These are phyloP conservation scores for Cynodonichthys magdalenae DNA, from an alignment of 2,797 vertebrate species.

Conservation along the genomic window DNA sequence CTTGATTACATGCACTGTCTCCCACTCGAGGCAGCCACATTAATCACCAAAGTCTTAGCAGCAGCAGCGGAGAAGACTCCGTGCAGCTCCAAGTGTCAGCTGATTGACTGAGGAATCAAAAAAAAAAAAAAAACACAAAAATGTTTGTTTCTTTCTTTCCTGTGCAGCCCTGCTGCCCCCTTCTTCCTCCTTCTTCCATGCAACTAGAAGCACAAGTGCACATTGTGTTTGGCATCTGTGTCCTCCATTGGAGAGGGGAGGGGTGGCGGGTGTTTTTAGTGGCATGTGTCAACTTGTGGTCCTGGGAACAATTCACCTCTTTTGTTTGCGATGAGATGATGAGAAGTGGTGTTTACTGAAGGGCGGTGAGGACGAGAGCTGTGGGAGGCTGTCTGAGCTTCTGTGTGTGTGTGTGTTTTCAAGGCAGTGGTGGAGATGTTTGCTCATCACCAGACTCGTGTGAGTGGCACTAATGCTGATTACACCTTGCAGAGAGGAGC, in stretches of 20 bases:
- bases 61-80: slow-evolving; percentile 38
- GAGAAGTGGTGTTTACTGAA: slow-evolving; percentile 71
- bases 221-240: slow-evolving; percentile 65
- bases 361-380: slow-evolving; percentile 51
- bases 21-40: slow-evolving; percentile 69
- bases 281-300: slow-evolving; percentile 75
- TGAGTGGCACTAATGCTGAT: slow-evolving; percentile 67
- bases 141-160: slow-evolving; percentile 24
- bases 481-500: slow-evolving; percentile 53
- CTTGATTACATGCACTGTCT: slow-evolving; percentile 80
- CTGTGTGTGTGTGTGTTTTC: slow-evolving; percentile 19
- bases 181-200: slow-evolving; percentile 19
- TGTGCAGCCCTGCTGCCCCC: slow-evolving; percentile 12
- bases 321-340: slow-evolving; percentile 73
- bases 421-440: slow-evolving; percentile 47
- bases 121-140: slow-evolving; percentile 19
- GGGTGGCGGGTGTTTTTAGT: slow-evolving; percentile 56
- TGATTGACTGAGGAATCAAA: slow-evolving; percentile 48
- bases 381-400: neutral
- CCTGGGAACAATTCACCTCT: slow-evolving; percentile 69
- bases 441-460: slow-evolving; percentile 56
- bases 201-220: slow-evolving; percentile 53
- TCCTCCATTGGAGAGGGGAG: slow-evolving; percentile 53
- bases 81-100: slow-evolving; percentile 37
- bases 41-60: slow-evolving; percentile 63